A percentile compares a stretch with the other conserved stretches of the same genome.
Conservation (phyloP, 2,797 vertebrate genomes). For the Gobionotothen gibberifrons region DNA sequence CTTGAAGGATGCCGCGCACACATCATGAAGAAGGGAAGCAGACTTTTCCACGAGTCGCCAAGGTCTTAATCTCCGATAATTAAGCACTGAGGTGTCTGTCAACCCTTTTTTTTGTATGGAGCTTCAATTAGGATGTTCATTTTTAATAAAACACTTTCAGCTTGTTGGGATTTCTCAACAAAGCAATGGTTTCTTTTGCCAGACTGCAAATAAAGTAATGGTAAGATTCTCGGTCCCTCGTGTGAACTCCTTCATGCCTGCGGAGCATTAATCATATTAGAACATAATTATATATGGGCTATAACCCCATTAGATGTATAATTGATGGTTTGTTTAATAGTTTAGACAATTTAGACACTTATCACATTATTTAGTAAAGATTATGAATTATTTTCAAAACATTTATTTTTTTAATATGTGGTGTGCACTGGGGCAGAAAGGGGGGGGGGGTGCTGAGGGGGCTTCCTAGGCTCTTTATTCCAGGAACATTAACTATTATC, state of each 20-base stretch:
- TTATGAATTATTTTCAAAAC: slow-evolving; percentile 35
- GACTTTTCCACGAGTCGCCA: slow-evolving; percentile 31
- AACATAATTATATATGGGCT: slow-evolving; percentile 43
- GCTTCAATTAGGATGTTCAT: slow-evolving; percentile 78
- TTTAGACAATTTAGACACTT: slow-evolving; percentile 44
- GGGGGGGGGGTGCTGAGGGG: not conserved
- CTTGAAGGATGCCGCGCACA: slow-evolving; percentile 20
- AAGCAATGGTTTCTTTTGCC: slow-evolving; percentile 45
- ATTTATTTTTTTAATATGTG: slow-evolving; percentile 21
- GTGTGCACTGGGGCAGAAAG: not conserved
- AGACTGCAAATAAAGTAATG: slow-evolving; percentile 57
- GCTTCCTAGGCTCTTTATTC: not conserved
- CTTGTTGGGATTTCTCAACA: slow-evolving; percentile 62
- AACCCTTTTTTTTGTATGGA: slow-evolving; percentile 43
- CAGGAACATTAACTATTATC: not conserved
- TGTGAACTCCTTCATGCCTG: slow-evolving; percentile 27
- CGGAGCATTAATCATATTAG: slow-evolving; percentile 49
- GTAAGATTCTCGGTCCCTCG: slow-evolving; percentile 46
- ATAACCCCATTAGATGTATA: slow-evolving; percentile 53
- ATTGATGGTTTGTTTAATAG: slow-evolving; percentile 62
- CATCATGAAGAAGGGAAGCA: slow-evolving; percentile 21
- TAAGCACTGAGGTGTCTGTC: slow-evolving; percentile 57
- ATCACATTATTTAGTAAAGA: slow-evolving; percentile 48
- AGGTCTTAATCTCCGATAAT: slow-evolving; percentile 65
- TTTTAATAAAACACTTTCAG: slow-evolving; percentile 54